These are phyloP conservation scores for Erebia epiphron DNA, from an alignment of 2,888 invertebrate genomes.

Conservation along the genomic window DNA sequence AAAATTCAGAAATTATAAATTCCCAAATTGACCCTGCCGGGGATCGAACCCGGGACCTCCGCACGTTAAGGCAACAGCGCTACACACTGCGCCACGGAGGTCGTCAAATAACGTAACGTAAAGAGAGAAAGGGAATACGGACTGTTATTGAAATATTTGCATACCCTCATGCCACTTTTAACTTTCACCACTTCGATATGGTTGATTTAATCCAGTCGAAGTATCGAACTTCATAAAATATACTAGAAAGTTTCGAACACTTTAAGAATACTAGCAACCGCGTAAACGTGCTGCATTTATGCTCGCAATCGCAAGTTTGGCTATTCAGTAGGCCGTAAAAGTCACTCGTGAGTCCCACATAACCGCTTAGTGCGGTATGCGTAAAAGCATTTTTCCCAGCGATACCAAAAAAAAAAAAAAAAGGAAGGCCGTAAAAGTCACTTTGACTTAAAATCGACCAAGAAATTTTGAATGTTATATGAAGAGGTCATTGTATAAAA, in stretches of 20 bases:
- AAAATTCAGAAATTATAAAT: too few relatives aligned
- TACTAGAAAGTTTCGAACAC: conserved; percentile 36
- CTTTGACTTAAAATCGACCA: background rate
- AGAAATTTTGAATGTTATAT: background rate
- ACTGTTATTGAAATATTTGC: background rate
- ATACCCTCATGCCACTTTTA: background rate
- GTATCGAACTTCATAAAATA: conserved; percentile 42
- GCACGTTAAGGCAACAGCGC: too few relatives aligned
- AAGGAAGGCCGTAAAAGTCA: conserved; percentile 37
- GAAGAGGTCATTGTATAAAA: background rate
- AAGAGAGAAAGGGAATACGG: too few relatives aligned
- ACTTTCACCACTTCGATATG: conserved; percentile 7
- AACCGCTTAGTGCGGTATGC: too few relatives aligned
- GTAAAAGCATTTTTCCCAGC: too few relatives aligned
- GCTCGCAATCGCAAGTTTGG: conserved; percentile 40
- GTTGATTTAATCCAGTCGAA: conserved; percentile 38
- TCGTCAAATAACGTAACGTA: too few relatives aligned
- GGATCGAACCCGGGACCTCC: too few relatives aligned
- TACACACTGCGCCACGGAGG: too few relatives aligned
- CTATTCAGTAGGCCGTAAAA: conserved; percentile 42
- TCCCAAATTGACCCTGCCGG: too few relatives aligned
- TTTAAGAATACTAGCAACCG: conserved; percentile 41
- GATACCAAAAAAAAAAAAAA: too few relatives aligned
- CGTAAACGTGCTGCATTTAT: conserved; percentile 39
- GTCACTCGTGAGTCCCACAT: too few relatives aligned